Evolutionary conservation across 2,113 vertebrate genomes (phyloP).

Genomic region (Pluvianellus socialis): DNA sequence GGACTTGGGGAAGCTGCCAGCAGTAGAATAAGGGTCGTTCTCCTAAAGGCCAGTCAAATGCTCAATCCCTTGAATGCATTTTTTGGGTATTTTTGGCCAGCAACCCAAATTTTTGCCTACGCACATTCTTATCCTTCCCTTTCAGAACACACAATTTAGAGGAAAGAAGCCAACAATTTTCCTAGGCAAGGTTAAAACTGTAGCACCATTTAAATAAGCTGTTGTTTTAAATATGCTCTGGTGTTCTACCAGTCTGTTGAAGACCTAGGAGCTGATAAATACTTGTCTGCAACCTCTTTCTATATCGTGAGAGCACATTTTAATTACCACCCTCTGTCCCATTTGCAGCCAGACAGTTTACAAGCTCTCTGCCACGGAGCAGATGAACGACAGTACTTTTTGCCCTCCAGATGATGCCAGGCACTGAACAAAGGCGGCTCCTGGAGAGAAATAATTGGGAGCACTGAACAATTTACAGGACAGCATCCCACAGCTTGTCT

Average conservation of each 20-base stretch:
- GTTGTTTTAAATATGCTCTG: slow-evolving; percentile 5
- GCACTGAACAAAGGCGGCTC: not conserved
- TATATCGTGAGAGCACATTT: not conserved
- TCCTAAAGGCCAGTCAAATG: not conserved
- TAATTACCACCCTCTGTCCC: slow-evolving; percentile 42
- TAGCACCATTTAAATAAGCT: slow-evolving; percentile 48
- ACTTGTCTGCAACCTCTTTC: slow-evolving; percentile 4
- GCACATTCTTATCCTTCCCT: not conserved
- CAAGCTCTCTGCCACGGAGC: not conserved
- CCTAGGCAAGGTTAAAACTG: not conserved
- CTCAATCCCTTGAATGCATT: not conserved
- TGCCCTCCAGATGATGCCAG: slow-evolving; percentile 24
- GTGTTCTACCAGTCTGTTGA: slow-evolving; percentile 5
- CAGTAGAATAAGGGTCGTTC: not conserved
- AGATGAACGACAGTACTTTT: not conserved
- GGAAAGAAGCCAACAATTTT: not conserved
- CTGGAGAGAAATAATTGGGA: slow-evolving; percentile 14
- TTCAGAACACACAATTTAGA: not conserved
- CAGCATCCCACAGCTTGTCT: not conserved
- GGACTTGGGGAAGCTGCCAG: not conserved
- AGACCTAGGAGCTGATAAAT: slow-evolving; percentile 13
- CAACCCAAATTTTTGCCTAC: not conserved
- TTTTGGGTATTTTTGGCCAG: not conserved
- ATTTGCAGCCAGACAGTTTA: slow-evolving; percentile 28
- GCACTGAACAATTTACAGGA: not conserved